phyloP scores from a whole-genome alignment of 2,888 invertebrate species.

The Linnaemya tessellans region DNA sequence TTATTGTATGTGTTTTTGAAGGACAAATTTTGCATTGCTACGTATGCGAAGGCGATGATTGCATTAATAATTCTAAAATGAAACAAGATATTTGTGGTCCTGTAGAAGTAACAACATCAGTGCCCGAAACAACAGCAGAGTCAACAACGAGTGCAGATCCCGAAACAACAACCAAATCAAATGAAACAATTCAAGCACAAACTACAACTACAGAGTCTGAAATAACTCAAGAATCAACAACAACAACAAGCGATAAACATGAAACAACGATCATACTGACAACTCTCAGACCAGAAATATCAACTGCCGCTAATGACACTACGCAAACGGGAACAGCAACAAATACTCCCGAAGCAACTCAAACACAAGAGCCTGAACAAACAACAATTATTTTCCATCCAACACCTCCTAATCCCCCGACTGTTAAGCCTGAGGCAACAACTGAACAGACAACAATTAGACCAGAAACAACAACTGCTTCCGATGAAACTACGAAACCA shows the following conservation, averaged over 20 bases:
- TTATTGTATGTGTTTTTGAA: conserved; percentile 15
- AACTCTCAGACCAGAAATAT: neutral
- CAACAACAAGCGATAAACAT: neutral
- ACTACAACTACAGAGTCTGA: neutral
- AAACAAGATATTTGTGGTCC: conserved; percentile 60
- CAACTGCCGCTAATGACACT: neutral
- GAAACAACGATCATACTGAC: conserved; percentile 5
- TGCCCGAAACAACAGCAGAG: conserved; percentile 5
- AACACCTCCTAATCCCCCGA: neutral
- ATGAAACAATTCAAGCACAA: neutral
- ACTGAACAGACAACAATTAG: neutral
- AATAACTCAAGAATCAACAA: neutral
- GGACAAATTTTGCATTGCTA: conserved; percentile 75
- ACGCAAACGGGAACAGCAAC: conserved; percentile 17
- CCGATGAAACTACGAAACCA: neutral
- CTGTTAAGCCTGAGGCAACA: neutral
- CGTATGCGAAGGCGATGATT: conserved; percentile 76
- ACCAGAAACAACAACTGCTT: neutral
- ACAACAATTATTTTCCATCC: neutral
- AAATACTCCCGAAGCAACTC: neutral
- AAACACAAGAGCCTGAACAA: conserved; percentile 14
- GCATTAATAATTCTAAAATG: conserved; percentile 66
- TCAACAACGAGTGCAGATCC: neutral
- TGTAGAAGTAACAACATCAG: conserved; percentile 5
- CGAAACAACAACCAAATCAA: conserved; percentile 6